Base-by-base conservation (phyloP, 2,113 vertebrate species). In the Notechis scutatus region DNA sequence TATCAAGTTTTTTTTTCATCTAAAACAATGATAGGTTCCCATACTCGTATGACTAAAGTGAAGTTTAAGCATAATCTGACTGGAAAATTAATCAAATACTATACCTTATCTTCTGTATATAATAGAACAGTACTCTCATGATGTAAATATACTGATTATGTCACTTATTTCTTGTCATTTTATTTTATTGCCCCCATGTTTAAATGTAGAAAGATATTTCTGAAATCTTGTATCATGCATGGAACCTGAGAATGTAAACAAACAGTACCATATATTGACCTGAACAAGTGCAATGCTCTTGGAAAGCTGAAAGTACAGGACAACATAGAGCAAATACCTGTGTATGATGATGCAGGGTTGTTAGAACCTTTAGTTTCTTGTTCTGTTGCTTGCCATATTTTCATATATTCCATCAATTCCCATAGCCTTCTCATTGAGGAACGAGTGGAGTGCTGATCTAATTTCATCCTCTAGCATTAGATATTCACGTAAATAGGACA, bases 261-360 rank as follows among this genome's bases (percentile, higher is more conserved):
- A 18, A 88, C 24, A 24, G 50, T 15, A n/a, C 50, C 8, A 91
- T 50, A 42, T 61, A 14, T 54, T 88, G 26, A 0, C 0, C 74
- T 57, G 45, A 95, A 69, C 93, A 86, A 94, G 93, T 69, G 91
- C 20, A 0, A 23, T 88, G 93, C 57, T 89, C 93, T 89, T 1
- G 0, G 90, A 59, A 88, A 94, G 18, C 56, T 0, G 0, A 90
- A 86, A 93, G 59, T 93, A 92, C 0, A 0, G 54, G 26, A 47
- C 85, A 23, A 42, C 20, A 86, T 61, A 64, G 15, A 52, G 91
- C 88, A 94, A 95, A 91, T 91, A 52, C 12, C 10, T 47, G 0
- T 0, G 55, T 0, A 23, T 87, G 69, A 20, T 39, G 69, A 20
- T 5, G 15, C 20, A 39, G n/a, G 69, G 69, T 15, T 39, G n/a